These are phyloP conservation scores for Dasypogon diadema DNA, from an alignment of 2,888 invertebrate species.

Conservation along the genomic window DNA sequence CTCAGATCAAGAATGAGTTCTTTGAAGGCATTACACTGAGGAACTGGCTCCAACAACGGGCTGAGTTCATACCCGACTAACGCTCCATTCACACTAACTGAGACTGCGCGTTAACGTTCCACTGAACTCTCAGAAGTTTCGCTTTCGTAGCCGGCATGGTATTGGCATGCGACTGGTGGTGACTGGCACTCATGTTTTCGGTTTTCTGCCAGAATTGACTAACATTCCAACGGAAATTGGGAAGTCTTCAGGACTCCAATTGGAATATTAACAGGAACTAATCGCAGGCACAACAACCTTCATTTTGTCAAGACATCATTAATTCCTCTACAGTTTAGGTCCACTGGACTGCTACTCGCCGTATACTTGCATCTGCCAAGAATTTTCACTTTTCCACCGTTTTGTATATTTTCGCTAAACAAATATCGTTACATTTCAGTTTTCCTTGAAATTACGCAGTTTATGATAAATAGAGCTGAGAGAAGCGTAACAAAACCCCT, in stretches of 20 bases:
- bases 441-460: constrained; percentile 12
- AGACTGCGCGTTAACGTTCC: not conserved
- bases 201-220: constrained; percentile 20
- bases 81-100: not conserved
- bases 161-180: constrained; percentile 7
- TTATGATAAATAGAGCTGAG: not conserved
- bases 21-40: not conserved
- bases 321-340: too few species aligned
- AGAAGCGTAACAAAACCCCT: not conserved
- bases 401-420: not conserved
- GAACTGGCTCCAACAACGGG: not conserved
- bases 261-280: constrained; percentile 15
- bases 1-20: constrained; percentile 22
- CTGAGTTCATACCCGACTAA: not conserved
- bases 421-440: not conserved
- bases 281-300: too few species aligned
- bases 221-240: not conserved
- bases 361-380: not conserved
- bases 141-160: not conserved
- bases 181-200: constrained; percentile 30
- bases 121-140: too few species aligned
- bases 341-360: too few species aligned
- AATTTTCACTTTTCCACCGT: not conserved
- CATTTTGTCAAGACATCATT: too few species aligned
- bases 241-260: too few species aligned